These are phyloP conservation scores for Macrophya alboannulata DNA, from an alignment of 2,888 invertebrate species.

Conservation along the genomic window DNA sequence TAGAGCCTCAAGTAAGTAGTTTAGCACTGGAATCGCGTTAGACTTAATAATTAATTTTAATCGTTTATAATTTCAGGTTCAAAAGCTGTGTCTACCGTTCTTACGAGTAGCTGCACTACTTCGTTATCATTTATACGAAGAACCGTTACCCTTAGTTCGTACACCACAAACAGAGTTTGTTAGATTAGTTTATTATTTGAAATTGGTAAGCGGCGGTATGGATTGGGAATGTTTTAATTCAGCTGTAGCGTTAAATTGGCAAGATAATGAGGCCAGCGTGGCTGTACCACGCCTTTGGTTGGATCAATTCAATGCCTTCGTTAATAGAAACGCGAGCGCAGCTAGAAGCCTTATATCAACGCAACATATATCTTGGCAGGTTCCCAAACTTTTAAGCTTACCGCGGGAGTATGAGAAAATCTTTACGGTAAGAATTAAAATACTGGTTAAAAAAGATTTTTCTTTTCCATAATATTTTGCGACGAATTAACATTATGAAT, in stretches of 20 bases:
- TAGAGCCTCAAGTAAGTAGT: slow-evolving; percentile 66
- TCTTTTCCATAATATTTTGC: background rate
- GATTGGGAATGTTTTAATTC: slow-evolving; percentile 86
- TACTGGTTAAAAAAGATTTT: slow-evolving; percentile 24
- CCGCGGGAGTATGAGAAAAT: slow-evolving; percentile 96
- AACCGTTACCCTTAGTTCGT: slow-evolving; percentile 87
- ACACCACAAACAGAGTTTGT: slow-evolving; percentile 88
- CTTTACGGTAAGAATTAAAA: slow-evolving; percentile 85
- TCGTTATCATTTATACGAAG: slow-evolving; percentile 91
- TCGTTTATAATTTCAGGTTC: slow-evolving; percentile 81
- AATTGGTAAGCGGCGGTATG: slow-evolving; percentile 87
- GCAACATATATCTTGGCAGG: slow-evolving; percentile 90
- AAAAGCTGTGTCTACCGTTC: slow-evolving; percentile 91
- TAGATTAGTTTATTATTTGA: slow-evolving; percentile 89
- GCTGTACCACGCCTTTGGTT: slow-evolving; percentile 86
- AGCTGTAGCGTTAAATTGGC: slow-evolving; percentile 85
- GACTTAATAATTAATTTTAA: slow-evolving; percentile 44
- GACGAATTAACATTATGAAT: too few relatives aligned
- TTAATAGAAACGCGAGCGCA: slow-evolving; percentile 82
- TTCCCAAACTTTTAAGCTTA: slow-evolving; percentile 91
- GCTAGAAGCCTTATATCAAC: slow-evolving; percentile 87
- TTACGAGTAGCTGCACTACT: slow-evolving; percentile 92
- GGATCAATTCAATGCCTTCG: slow-evolving; percentile 84
- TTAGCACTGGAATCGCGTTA: slow-evolving; percentile 22
- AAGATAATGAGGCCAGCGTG: slow-evolving; percentile 79